A percentile compares a stretch with the other conserved stretches of the same genome.
phyloP scores from a whole-genome alignment of 2,797 vertebrate species.

The Anableps anableps region DNA sequence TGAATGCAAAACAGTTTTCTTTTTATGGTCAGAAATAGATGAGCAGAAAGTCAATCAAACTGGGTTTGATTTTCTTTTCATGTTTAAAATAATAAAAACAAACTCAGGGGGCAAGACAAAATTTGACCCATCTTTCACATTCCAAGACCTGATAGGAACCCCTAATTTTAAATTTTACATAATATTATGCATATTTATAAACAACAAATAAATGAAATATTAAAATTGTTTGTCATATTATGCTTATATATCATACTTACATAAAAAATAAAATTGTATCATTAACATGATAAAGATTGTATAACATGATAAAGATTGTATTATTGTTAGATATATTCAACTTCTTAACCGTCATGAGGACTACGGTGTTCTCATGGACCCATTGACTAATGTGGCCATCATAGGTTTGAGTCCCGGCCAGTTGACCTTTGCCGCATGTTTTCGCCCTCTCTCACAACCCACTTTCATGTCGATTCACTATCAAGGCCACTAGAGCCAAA shows the following conservation, averaged over 20 bases:
- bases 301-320: background rate
- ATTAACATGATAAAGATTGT: background rate
- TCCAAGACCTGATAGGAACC: background rate
- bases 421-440: no score
- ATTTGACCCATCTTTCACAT: background rate
- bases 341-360: no score
- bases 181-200: background rate
- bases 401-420: no score
- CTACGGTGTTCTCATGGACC: no score
- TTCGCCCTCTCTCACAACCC: no score
- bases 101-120: background rate
- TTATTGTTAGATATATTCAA: background rate
- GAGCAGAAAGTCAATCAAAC: no score
- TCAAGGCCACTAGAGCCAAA: no score
- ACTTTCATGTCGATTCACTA: no score
- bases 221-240: background rate
- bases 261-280: background rate
- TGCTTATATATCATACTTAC: background rate
- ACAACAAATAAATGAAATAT: background rate
- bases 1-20: no score
- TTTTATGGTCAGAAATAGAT: no score
- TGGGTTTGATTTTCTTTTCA: background rate
- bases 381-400: no score
- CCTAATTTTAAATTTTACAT: no score
- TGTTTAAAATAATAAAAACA: background rate